phyloP scores from a whole-genome alignment of 1,140 invertebrate genomes.

The Drosophila navojoa region DNA sequence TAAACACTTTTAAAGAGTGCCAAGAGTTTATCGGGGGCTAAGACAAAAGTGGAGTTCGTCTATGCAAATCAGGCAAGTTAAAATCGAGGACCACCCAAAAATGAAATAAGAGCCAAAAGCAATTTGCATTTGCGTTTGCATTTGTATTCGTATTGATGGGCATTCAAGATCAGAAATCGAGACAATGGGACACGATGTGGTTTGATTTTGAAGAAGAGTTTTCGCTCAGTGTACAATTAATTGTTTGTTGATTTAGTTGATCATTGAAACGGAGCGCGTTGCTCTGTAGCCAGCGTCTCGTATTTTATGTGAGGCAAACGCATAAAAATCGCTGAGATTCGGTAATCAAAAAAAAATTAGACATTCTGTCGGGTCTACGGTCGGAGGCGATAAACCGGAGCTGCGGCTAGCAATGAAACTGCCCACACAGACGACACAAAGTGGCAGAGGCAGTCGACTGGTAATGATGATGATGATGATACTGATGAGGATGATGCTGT shows the following conservation, averaged over 20 bases:
- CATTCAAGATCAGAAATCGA: constrained; percentile 15
- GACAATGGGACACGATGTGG: constrained; percentile 39
- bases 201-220: constrained; percentile 32
- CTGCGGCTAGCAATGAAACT: constrained; percentile 72
- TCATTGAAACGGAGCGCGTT: constrained; percentile 56
- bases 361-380: constrained; percentile 56
- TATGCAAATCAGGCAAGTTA: constrained; percentile 60
- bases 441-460: constrained; percentile 46
- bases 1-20: constrained; percentile 7
- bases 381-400: constrained; percentile 68
- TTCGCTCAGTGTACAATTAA: constrained; percentile 67
- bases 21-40: constrained; percentile 22
- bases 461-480: constrained; percentile 16
- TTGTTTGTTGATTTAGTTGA: constrained; percentile 79
- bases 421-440: constrained; percentile 71
- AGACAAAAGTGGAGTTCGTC: constrained; percentile 61
- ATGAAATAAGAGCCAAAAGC: constrained; percentile 51
- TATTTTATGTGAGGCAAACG: constrained; percentile 59
- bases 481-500: constrained; percentile 63
- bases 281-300: constrained; percentile 21
- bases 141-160: constrained; percentile 15
- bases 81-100: constrained; percentile 66
- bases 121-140: constrained; percentile 70
- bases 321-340: constrained; percentile 77
- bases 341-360: constrained; percentile 80